Evolutionary conservation across 2,888 invertebrate genomes (phyloP).

Genomic region (Diadromus collaris): DNA sequence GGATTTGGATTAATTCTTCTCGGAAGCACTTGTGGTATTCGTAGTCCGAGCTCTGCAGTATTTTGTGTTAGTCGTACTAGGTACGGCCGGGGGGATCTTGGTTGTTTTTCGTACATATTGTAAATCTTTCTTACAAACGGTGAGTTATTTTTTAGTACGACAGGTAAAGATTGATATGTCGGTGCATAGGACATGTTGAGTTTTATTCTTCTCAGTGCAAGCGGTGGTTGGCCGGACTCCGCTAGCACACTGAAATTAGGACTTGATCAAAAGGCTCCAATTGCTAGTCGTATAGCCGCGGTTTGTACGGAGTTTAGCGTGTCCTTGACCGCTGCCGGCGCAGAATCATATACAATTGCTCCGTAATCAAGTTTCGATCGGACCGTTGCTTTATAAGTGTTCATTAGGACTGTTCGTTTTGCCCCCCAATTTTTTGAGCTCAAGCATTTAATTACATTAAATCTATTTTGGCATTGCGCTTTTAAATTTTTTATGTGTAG

Average conservation of each 20-base stretch:
- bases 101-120: background rate
- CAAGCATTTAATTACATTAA: conserved; percentile 39
- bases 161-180: too few species aligned
- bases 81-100: background rate
- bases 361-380: conserved; percentile 1
- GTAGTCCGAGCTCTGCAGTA: background rate
- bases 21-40: background rate
- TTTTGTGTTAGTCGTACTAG: background rate
- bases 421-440: conserved; percentile 37
- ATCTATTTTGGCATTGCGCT: conserved; percentile 11
- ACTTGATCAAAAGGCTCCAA: conserved; percentile 43
- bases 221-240: conserved; percentile 8
- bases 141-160: too few species aligned
- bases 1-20: background rate
- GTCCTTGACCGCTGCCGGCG: conserved; percentile 13
- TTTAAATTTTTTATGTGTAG: conserved; percentile 45
- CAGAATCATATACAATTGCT: conserved; percentile 31
- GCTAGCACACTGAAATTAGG: conserved; percentile 28
- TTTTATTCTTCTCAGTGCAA: background rate
- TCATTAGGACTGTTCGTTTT: conserved; percentile 13
- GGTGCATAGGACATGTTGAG: background rate
- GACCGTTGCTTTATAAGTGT: background rate
- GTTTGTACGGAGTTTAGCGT: conserved; percentile 38
- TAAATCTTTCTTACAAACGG: background rate
- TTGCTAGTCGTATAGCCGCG: conserved; percentile 28